These are phyloP conservation scores for Columba livia DNA, from an alignment of 2,113 vertebrate genomes.

Conservation along the genomic window DNA sequence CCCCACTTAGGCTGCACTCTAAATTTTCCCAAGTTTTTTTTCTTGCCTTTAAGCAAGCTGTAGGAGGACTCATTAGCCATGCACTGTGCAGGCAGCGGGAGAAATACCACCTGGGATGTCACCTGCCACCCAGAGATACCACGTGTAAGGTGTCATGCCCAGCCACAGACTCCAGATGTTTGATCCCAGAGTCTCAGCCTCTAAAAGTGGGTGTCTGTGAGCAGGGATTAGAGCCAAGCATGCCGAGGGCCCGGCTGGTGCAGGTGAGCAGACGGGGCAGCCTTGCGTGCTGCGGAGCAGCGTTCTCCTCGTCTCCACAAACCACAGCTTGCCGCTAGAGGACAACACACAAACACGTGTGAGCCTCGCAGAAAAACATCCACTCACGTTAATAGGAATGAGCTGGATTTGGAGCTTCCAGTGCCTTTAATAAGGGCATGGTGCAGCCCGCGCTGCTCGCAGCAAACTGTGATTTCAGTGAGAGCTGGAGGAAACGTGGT, in stretches of 20 bases:
- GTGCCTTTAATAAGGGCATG: accelerated
- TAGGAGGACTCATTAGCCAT: background rate
- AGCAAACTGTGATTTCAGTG: background rate
- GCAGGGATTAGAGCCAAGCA: accelerated
- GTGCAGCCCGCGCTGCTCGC: accelerated
- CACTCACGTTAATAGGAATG: accelerated
- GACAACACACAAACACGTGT: background rate
- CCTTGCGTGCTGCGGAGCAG: background rate
- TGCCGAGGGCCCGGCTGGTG: accelerated
- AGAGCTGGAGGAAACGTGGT: background rate
- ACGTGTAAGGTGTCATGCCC: accelerated
- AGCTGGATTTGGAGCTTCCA: background rate
- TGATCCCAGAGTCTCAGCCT: background rate
- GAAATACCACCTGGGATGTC: background rate
- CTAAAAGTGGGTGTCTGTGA: accelerated
- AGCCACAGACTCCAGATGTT: accelerated
- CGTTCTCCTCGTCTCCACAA: background rate
- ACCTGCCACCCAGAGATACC: background rate
- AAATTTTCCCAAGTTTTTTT: background rate
- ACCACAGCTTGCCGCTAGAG: background rate
- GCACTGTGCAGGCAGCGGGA: background rate
- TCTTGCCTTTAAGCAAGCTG: background rate
- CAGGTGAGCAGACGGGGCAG: background rate
- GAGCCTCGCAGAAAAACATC: background rate
- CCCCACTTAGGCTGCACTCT: background rate